A percentile compares a stretch with the other conserved stretches of the same genome.
Conservation (phyloP, 2,888 invertebrate genomes). For the Mechanitis messenoides region DNA sequence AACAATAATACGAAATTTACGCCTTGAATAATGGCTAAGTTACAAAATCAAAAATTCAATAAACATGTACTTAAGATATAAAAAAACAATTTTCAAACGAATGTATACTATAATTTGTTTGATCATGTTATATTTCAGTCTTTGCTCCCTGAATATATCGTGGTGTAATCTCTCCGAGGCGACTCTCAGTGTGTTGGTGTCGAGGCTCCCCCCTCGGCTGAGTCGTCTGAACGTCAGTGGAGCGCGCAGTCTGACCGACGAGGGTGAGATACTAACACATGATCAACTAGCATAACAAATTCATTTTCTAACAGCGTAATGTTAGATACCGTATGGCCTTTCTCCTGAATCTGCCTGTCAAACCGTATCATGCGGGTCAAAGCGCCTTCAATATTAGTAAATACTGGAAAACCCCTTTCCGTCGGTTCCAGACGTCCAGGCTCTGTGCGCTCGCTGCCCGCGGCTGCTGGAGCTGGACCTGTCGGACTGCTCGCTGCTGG, state of each 20-base stretch:
- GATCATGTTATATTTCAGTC: constrained; percentile 53
- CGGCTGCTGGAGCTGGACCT: constrained; percentile 89
- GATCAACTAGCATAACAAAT: too few relatives aligned
- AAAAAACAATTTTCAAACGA: too few relatives aligned
- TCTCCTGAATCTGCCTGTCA: too few relatives aligned
- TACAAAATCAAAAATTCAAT: too few relatives aligned
- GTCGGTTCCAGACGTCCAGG: constrained; percentile 79
- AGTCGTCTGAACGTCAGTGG: constrained; percentile 89
- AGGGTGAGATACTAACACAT: constrained; percentile 73
- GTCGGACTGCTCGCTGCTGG: constrained; percentile 88
- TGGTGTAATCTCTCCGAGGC: constrained; percentile 84
- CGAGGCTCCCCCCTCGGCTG: constrained; percentile 73
- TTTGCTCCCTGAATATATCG: constrained; percentile 85
- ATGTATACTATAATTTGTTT: not conserved
- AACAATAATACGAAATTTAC: too few relatives aligned
- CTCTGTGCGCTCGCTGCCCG: constrained; percentile 80
- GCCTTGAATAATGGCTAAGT: too few relatives aligned
- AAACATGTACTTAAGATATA: too few relatives aligned
- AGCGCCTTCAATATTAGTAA: too few relatives aligned
- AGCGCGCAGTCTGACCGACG: constrained; percentile 84
- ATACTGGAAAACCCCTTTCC: not conserved
- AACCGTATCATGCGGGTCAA: too few relatives aligned
- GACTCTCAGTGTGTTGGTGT: constrained; percentile 68
- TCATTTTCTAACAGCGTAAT: too few relatives aligned
- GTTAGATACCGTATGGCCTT: too few relatives aligned